phyloP scores from a whole-genome alignment of 1,140 invertebrate genomes.

The Leptinotarsa undecemlineata region DNA sequence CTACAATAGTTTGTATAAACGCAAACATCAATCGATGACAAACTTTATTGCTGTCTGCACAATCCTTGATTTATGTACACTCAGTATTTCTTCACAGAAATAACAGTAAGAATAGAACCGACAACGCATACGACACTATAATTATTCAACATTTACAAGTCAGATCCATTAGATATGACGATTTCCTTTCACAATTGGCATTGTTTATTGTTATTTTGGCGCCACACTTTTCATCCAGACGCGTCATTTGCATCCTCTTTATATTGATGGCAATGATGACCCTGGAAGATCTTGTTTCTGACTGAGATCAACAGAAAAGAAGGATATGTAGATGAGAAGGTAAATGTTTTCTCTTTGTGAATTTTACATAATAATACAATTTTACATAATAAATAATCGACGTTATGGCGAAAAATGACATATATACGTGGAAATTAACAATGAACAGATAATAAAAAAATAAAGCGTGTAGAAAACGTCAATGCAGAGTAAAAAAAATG shows the following conservation, averaged over 20 bases:
- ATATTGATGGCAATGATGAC: neutral
- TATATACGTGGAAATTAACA: no score
- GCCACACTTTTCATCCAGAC: slow-evolving; percentile 19
- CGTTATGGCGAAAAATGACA: no score
- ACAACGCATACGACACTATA: neutral
- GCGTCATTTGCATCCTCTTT: slow-evolving; percentile 11
- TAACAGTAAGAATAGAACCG: neutral
- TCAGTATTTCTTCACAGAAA: neutral
- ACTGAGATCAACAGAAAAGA: neutral
- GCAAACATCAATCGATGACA: no score
- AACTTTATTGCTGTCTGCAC: no score
- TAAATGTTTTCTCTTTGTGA: no score
- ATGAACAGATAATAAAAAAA: no score
- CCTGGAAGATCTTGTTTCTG: neutral
- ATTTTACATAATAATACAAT: no score
- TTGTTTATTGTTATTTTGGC: slow-evolving; percentile 37
- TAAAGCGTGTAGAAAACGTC: no score
- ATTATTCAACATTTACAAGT: slow-evolving; percentile 6
- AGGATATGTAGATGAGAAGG: no score
- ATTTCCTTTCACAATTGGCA: slow-evolving; percentile 22
- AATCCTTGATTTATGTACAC: neutral
- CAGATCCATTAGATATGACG: slow-evolving; percentile 11
- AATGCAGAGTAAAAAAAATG: no score
- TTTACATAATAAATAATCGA: no score
- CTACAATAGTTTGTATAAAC: no score